A percentile compares a stretch with the other conserved stretches of the same genome.
phyloP scores from a whole-genome alignment of 2,888 invertebrate species.

The Cerceris ruficornis region DNA sequence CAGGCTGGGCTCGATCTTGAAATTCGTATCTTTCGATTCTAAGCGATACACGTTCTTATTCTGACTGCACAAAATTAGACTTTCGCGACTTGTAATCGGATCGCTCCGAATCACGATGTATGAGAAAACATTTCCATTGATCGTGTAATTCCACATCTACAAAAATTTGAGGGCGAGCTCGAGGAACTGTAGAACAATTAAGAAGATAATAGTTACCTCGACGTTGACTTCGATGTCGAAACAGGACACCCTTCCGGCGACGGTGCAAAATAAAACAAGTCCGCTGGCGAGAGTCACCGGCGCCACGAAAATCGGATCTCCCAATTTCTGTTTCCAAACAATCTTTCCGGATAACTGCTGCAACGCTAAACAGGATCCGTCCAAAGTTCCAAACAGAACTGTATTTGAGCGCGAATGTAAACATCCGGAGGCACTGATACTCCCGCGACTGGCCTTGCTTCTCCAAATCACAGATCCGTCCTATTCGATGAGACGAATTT shows the following conservation, averaged over 20 bases:
- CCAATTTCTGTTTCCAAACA: constrained; percentile 84
- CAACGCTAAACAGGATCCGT: constrained; percentile 84
- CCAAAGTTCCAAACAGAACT: constrained; percentile 84
- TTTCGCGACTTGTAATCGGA: constrained; percentile 78
- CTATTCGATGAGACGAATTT: constrained; percentile 74
- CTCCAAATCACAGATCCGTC: constrained; percentile 80
- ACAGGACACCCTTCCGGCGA: constrained; percentile 68
- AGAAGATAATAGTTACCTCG: constrained; percentile 54
- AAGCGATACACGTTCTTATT: constrained; percentile 87
- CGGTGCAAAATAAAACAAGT: constrained; percentile 83
- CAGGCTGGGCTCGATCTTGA: constrained; percentile 77
- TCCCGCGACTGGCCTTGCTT: constrained; percentile 80
- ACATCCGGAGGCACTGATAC: constrained; percentile 83
- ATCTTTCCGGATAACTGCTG: constrained; percentile 82
- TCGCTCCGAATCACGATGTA: constrained; percentile 83
- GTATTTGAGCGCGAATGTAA: constrained; percentile 69
- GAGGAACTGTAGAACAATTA: constrained; percentile 27
- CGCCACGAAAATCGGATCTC: constrained; percentile 86
- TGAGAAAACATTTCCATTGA: constrained; percentile 88
- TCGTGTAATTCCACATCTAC: constrained; percentile 85
- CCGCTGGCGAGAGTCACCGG: constrained; percentile 84
- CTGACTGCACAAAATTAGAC: constrained; percentile 88
- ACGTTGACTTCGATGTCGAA: constrained; percentile 60
- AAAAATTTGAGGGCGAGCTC: constrained; percentile 69
- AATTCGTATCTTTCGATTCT: constrained; percentile 58